Conservation (phyloP, 2,888 invertebrate genomes). For the Philereme vetulata region DNA sequence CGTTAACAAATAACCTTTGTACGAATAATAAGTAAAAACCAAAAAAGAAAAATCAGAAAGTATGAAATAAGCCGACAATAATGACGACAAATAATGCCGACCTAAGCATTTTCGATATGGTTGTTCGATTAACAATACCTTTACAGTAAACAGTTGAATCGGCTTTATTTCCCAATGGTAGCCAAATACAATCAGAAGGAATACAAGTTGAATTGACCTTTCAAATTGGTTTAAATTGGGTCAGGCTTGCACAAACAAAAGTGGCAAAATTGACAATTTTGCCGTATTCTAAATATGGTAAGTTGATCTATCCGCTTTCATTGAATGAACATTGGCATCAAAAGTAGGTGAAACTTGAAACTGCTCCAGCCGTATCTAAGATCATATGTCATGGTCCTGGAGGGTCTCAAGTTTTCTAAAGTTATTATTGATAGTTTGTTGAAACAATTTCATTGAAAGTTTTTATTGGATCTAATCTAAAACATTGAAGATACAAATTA, state of each 20-base stretch:
- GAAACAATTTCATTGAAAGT: too few species aligned
- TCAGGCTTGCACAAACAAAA: slow-evolving; percentile 74
- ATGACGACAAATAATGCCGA: slow-evolving; percentile 5
- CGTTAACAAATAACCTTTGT: too few species aligned
- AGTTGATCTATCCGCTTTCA: slow-evolving; percentile 57
- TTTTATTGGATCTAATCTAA: too few species aligned
- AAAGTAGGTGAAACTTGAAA: too few species aligned
- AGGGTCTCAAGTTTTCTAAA: too few species aligned
- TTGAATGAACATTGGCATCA: slow-evolving; percentile 35
- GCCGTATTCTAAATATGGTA: slow-evolving; percentile 46
- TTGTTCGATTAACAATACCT: slow-evolving; percentile 46
- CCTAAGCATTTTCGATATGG: slow-evolving; percentile 21
- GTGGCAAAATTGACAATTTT: slow-evolving; percentile 63
- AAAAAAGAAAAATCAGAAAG: neutral
- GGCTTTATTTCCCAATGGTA: slow-evolving; percentile 65
- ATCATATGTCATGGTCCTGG: too few species aligned
- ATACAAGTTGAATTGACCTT: slow-evolving; percentile 74
- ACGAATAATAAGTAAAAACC: too few species aligned
- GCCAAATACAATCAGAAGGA: slow-evolving; percentile 73
- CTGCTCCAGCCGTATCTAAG: too few species aligned
- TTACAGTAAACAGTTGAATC: slow-evolving; percentile 55
- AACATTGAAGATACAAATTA: too few species aligned
- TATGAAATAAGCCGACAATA: neutral
- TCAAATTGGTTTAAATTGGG: slow-evolving; percentile 77
- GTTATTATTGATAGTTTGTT: too few species aligned